phyloP scores from a whole-genome alignment of 2,797 vertebrate species.

The Tapera naevia region DNA sequence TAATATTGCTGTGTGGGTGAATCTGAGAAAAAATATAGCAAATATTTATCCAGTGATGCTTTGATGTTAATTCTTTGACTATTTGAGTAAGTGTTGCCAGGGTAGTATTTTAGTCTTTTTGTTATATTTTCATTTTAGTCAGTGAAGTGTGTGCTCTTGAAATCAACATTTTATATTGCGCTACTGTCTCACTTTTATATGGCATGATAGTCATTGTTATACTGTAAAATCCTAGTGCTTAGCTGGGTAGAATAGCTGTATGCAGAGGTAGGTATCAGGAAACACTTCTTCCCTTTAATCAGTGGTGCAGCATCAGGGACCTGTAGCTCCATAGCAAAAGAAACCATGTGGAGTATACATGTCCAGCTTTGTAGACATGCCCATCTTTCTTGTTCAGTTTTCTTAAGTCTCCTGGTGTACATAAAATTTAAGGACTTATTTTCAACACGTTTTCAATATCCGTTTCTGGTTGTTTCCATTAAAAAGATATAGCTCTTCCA shows the following conservation, averaged over 20 bases:
- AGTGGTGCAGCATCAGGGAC: not conserved
- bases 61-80: not conserved
- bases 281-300: not conserved
- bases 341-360: too few relatives aligned
- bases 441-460: not conserved
- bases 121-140: not conserved
- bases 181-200: not conserved
- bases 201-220: not conserved
- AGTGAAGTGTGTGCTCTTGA: not conserved
- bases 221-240: not conserved
- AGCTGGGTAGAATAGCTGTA: not conserved
- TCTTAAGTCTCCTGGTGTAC: not conserved
- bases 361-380: accelerated
- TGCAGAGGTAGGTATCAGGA: not conserved
- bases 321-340: not conserved
- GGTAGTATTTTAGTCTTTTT: constrained; percentile 2
- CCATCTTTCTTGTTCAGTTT: not conserved
- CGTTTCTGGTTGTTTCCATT: not conserved
- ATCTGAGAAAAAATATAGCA: not conserved
- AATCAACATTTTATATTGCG: not conserved
- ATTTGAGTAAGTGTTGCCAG: constrained; percentile 27
- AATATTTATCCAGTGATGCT: not conserved
- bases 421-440: not conserved
- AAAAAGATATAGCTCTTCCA: accelerated
- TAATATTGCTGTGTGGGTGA: not conserved